Conservation (phyloP, 2,888 invertebrate genomes). For the Phorcus lineatus region DNA sequence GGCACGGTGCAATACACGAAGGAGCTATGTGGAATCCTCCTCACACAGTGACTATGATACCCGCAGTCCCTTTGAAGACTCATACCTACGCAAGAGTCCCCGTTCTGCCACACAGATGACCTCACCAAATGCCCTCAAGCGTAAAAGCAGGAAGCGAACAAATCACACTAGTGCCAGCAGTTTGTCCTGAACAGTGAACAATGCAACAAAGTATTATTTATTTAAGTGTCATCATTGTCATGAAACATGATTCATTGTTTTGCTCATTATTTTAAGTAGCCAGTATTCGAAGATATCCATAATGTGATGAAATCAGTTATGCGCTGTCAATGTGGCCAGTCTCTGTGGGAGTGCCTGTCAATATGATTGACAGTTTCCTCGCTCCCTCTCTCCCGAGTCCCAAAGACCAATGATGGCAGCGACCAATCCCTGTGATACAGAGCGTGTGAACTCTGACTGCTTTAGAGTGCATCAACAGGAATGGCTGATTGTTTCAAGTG, state of each 20-base stretch:
- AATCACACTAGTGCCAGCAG: neutral
- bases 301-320: neutral
- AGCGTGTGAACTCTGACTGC: too few relatives aligned
- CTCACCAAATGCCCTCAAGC: slow-evolving; percentile 30
- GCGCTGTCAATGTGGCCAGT: neutral
- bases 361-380: neutral
- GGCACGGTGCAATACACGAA: slow-evolving; percentile 21
- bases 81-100: slow-evolving; percentile 17
- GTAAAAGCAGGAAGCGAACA: slow-evolving; percentile 26
- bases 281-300: neutral
- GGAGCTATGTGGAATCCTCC: neutral
- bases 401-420: too few relatives aligned
- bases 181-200: neutral
- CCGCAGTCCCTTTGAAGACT: neutral
- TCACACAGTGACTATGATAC: neutral
- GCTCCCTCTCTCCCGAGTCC: neutral
- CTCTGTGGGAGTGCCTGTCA: neutral
- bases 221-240: neutral
- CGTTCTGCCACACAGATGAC: slow-evolving; percentile 27
- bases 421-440: too few relatives aligned
- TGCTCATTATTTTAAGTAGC: neutral
- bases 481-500: slow-evolving; percentile 13
- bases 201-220: neutral
- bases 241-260: neutral
- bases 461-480: neutral